Evolutionary conservation across 2,888 invertebrate species (phyloP).

Genomic region (Eupithecia dodoneata): DNA sequence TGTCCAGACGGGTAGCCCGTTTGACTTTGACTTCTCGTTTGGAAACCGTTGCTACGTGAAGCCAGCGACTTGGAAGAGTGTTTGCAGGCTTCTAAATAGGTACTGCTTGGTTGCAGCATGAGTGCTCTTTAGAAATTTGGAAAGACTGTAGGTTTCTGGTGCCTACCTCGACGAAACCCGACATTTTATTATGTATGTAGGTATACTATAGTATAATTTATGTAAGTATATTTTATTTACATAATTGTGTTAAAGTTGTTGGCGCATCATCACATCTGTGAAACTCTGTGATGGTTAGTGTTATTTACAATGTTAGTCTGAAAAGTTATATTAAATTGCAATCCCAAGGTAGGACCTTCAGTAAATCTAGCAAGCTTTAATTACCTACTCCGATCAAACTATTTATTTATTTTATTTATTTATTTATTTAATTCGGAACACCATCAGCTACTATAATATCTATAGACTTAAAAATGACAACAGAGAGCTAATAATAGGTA

Average conservation of each 20-base stretch:
- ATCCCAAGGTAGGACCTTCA: neutral
- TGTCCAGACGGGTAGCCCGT: conserved; percentile 39
- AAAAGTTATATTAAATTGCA: too few species aligned
- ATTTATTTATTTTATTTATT: too few species aligned
- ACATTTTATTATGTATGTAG: neutral
- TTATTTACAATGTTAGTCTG: too few species aligned
- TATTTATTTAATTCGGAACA: too few species aligned
- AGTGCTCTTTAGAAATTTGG: neutral
- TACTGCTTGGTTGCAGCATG: neutral
- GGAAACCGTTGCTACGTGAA: conserved; percentile 38
- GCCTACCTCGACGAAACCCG: neutral
- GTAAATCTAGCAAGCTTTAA: neutral
- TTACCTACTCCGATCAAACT: conserved; percentile 9
- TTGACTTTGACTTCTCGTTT: conserved; percentile 48
- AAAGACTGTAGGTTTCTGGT: neutral
- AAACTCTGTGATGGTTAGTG: too few species aligned
- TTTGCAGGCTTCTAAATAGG: conserved; percentile 1
- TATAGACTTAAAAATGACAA: too few species aligned
- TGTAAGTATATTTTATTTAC: too few species aligned
- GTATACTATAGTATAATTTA: too few species aligned
- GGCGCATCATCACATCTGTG: too few species aligned
- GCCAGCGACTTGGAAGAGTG: conserved; percentile 13
- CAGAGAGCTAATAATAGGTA: too few species aligned
- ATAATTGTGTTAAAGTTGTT: too few species aligned
- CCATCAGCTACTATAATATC: too few species aligned